Evolutionary conservation across 1,140 invertebrate species (phyloP).

Genomic region (Portunus trituberculatus): DNA sequence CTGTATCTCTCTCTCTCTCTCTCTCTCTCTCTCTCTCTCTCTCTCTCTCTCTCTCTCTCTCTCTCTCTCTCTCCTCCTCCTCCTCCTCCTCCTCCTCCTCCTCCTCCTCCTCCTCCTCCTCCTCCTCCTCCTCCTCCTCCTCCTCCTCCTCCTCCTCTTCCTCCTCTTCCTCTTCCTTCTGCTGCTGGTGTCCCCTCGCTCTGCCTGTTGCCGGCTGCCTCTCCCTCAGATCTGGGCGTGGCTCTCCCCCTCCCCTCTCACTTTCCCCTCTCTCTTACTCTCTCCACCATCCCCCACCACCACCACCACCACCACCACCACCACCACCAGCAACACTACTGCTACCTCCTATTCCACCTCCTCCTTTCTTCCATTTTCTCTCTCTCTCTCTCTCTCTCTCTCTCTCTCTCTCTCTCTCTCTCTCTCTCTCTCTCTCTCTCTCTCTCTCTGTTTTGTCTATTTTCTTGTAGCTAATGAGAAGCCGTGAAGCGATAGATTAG

Average conservation of each 20-base stretch:
- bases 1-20: neutral
- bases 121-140: neutral
- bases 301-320: neutral
- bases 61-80: neutral
- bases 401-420: neutral
- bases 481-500: neutral
- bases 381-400: neutral
- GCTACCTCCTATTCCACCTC: neutral
- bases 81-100: neutral
- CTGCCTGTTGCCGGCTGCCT: neutral
- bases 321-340: neutral
- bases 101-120: neutral
- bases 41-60: slow-evolving; percentile 12
- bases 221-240: neutral
- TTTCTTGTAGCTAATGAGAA: neutral
- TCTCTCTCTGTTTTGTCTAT: neutral
- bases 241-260: slow-evolving; percentile 1
- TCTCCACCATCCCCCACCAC: neutral
- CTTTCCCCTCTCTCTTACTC: neutral
- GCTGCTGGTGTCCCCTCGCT: neutral
- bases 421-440: neutral
- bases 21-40: slow-evolving; percentile 20
- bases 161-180: neutral
- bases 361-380: neutral
- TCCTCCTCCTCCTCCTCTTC: neutral